Evolutionary conservation across 2,113 vertebrate genomes (phyloP).

Genomic region (Numenius arquata): DNA sequence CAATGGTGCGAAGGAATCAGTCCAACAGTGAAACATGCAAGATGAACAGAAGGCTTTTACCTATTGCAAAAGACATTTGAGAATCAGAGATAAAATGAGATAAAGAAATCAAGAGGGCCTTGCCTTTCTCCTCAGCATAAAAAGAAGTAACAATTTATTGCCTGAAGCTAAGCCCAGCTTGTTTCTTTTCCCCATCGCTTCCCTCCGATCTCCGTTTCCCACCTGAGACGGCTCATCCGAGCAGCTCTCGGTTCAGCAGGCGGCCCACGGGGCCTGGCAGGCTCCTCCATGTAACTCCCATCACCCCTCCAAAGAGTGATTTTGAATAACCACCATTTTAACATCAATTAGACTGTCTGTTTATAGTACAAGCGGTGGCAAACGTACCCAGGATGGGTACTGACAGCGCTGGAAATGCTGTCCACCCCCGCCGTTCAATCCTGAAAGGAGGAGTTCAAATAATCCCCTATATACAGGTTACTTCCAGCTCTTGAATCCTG

Average conservation of each 20-base stretch:
- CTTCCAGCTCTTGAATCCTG: neutral
- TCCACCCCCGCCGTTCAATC: neutral
- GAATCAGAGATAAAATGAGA: neutral
- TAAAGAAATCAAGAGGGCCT: neutral
- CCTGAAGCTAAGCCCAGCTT: neutral
- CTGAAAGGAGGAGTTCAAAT: neutral
- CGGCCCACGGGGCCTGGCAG: neutral
- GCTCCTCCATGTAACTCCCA: neutral
- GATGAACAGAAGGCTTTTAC: conserved; percentile 40
- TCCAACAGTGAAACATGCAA: conserved; percentile 8
- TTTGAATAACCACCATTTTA: neutral
- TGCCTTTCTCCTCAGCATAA: neutral
- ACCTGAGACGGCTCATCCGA: neutral
- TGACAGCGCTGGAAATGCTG: neutral
- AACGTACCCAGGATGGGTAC: neutral
- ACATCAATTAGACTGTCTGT: neutral
- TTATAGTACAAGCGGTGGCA: neutral
- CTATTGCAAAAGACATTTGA: neutral
- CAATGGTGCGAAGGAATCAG: neutral
- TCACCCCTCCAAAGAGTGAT: neutral
- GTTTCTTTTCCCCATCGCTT: neutral
- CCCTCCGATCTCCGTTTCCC: neutral
- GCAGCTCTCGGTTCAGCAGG: neutral
- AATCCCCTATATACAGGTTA: neutral
- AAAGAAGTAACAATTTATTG: neutral